A percentile compares a stretch with the other conserved stretches of the same genome.
Conservation (phyloP, 2,888 invertebrate species). For the Apotomis turbidana region DNA sequence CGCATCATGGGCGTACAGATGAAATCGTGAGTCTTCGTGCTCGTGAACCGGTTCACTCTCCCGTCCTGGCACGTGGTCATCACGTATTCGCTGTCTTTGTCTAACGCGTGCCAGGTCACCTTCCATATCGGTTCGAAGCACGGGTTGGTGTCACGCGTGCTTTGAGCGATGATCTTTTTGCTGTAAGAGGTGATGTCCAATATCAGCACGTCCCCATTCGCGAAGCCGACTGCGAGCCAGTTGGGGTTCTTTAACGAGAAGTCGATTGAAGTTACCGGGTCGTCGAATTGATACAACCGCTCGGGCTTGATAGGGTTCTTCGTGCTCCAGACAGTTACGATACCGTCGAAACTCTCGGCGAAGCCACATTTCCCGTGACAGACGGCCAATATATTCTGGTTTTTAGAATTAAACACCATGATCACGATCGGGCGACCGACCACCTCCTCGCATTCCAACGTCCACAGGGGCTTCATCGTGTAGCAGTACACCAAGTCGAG, state of each 20-base stretch:
- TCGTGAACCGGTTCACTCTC: slow-evolving; percentile 81
- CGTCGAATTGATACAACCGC: slow-evolving; percentile 85
- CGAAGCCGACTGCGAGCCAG: slow-evolving; percentile 89
- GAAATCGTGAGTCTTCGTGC: slow-evolving; percentile 84
- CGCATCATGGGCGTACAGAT: slow-evolving; percentile 86
- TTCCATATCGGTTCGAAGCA: slow-evolving; percentile 87
- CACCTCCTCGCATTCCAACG: slow-evolving; percentile 81
- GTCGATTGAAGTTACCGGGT: slow-evolving; percentile 86
- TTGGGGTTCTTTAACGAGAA: slow-evolving; percentile 89
- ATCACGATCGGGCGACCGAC: slow-evolving; percentile 83
- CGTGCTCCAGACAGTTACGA: slow-evolving; percentile 90
- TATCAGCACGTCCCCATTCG: slow-evolving; percentile 88
- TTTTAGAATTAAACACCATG: slow-evolving; percentile 87
- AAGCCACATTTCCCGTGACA: slow-evolving; percentile 88
- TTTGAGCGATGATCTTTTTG: slow-evolving; percentile 79
- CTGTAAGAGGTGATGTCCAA: slow-evolving; percentile 86
- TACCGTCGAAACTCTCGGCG: slow-evolving; percentile 82
- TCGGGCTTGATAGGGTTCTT: slow-evolving; percentile 92
- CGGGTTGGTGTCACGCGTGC: slow-evolving; percentile 83
- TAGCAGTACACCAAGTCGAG: slow-evolving; percentile 87
- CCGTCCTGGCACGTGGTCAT: slow-evolving; percentile 86
- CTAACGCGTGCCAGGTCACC: slow-evolving; percentile 84
- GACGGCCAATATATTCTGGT: slow-evolving; percentile 88
- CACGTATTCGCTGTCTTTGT: slow-evolving; percentile 77
- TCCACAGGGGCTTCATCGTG: slow-evolving; percentile 87